phyloP scores from a whole-genome alignment of 2,113 vertebrate species.

The Xenopus tropicalis region UCB_Xtro_10.0 CM004445.2:110075001-110075500 shows the following conservation, averaged over 20 bases:
- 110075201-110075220: slow-evolving; percentile 44
- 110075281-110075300: slow-evolving; percentile 19
- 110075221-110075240: slow-evolving; percentile 35
- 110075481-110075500: no score
- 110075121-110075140: slow-evolving; percentile 72
- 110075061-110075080: slow-evolving; percentile 70
- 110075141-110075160: slow-evolving; percentile 70
- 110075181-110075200: slow-evolving; percentile 55
- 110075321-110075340: not conserved
- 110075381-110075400: not conserved
- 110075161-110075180: slow-evolving; percentile 57
- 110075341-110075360: not conserved
- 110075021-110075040: slow-evolving; percentile 60
- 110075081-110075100: slow-evolving; percentile 77
- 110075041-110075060: slow-evolving; percentile 69
- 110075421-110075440: no score
- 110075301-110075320: not conserved
- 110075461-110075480: no score
- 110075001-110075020: slow-evolving; percentile 56
- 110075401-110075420: no score
- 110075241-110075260: slow-evolving; percentile 12
- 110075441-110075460: no score
- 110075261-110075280: slow-evolving; percentile 22
- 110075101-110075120: slow-evolving; percentile 62
- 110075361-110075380: not conserved